Conservation (phyloP, 2,113 vertebrate genomes). For the Dicaeum eximium region DNA sequence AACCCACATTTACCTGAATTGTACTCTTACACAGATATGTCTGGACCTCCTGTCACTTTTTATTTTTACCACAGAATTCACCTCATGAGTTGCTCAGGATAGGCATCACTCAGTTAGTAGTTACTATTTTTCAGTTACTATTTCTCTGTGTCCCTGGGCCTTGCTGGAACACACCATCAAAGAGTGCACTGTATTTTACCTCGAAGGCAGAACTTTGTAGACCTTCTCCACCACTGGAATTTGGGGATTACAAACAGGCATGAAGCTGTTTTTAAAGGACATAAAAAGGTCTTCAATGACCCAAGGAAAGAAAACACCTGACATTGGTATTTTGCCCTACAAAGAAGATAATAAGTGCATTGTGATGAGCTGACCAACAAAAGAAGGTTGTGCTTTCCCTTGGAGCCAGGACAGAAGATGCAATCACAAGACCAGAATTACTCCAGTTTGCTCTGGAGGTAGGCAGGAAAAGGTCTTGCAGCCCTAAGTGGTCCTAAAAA, state of each 20-base stretch:
- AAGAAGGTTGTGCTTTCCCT: not conserved
- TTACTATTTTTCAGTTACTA: not conserved
- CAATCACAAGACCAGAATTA: not conserved
- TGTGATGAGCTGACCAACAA: not conserved
- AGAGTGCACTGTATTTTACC: not conserved
- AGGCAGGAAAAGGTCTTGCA: not conserved
- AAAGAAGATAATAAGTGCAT: rapidly evolving
- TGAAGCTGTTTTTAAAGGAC: not conserved
- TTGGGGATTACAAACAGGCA: not conserved
- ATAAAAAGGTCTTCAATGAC: not conserved
- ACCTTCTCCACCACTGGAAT: not conserved
- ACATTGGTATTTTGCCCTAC: not conserved
- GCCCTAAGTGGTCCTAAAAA: not conserved
- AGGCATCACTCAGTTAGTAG: not conserved
- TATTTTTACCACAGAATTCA: not conserved
- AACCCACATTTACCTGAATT: not conserved
- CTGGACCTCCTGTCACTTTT: not conserved
- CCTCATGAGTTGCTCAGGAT: not conserved
- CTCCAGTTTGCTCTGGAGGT: not conserved
- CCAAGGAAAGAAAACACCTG: not conserved
- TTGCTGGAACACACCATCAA: not conserved
- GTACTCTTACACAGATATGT: rapidly evolving
- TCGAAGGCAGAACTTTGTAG: not conserved
- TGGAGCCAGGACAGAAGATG: not conserved
- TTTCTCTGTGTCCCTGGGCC: not conserved